Percentiles rank a stretch among this genome's conserved stretches.
phyloP scores from a whole-genome alignment of 2,888 invertebrate genomes.

The Ditula angustiorana region DNA sequence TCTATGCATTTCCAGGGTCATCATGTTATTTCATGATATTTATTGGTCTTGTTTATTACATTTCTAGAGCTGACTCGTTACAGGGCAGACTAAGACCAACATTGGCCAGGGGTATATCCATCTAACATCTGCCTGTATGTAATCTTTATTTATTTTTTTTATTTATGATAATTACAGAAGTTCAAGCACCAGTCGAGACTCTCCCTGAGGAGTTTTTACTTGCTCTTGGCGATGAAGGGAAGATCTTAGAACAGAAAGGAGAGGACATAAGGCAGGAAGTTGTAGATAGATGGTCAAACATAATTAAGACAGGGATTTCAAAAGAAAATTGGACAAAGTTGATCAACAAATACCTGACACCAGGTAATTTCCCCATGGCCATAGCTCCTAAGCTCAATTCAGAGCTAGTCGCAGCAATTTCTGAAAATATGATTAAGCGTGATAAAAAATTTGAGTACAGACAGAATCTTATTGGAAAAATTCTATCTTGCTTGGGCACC shows the following conservation, averaged over 20 bases:
- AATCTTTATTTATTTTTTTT: too few relatives aligned
- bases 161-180: conserved; percentile 6
- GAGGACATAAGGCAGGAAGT: background rate
- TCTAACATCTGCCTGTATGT: too few relatives aligned
- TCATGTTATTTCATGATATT: too few relatives aligned
- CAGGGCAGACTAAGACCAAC: too few relatives aligned
- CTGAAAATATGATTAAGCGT: background rate
- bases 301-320: background rate
- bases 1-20: too few relatives aligned
- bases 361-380: background rate
- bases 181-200: background rate
- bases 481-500: background rate
- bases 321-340: conserved; percentile 3
- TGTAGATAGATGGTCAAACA: background rate
- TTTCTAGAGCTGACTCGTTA: too few relatives aligned
- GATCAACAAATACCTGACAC: background rate
- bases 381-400: conserved; percentile 6
- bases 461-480: background rate
- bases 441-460: conserved; percentile 5
- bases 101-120: too few relatives aligned
- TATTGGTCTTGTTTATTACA: too few relatives aligned
- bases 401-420: background rate
- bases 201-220: background rate
- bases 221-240: background rate
- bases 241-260: conserved; percentile 1